Conservation (phyloP, 2,888 invertebrate species). For the Drosophila formosana region DNA sequence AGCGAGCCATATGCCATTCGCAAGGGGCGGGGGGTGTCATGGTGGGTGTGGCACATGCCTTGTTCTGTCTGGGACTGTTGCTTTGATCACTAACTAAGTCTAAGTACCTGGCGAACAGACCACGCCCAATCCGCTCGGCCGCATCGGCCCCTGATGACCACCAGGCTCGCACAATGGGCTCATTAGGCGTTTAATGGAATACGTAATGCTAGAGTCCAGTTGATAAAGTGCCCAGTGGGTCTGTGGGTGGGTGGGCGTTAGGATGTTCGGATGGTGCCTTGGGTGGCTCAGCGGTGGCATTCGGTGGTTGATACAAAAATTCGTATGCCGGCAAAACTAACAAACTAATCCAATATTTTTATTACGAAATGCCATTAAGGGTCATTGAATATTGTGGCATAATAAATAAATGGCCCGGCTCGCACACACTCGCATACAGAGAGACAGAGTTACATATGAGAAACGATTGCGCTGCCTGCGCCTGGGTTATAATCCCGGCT, state of each 20-base stretch:
- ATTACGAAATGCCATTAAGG: slow-evolving; percentile 81
- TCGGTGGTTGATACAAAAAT: slow-evolving; percentile 49
- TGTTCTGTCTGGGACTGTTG: slow-evolving; percentile 7
- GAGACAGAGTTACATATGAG: slow-evolving; percentile 19
- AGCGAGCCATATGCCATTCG: slow-evolving; percentile 5
- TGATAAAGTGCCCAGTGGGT: slow-evolving; percentile 68
- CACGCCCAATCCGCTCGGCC: slow-evolving; percentile 27
- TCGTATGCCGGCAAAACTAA: slow-evolving; percentile 57
- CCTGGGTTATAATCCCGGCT: slow-evolving; percentile 68
- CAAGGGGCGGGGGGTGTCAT: background rate
- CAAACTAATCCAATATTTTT: slow-evolving; percentile 82
- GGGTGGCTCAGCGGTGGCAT: slow-evolving; percentile 24
- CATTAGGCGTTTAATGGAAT: slow-evolving; percentile 79
- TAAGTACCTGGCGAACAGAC: slow-evolving; percentile 49
- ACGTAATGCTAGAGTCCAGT: slow-evolving; percentile 65
- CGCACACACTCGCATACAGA: slow-evolving; percentile 19
- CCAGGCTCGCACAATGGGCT: slow-evolving; percentile 68
- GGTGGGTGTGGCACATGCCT: slow-evolving; percentile 24
- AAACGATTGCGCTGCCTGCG: slow-evolving; percentile 29
- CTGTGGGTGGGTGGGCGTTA: background rate
- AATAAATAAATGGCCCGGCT: slow-evolving; percentile 72
- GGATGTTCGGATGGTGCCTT: background rate
- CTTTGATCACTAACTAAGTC: slow-evolving; percentile 55
- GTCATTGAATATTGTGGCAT: slow-evolving; percentile 81
- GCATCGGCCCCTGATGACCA: slow-evolving; percentile 49